A percentile compares a stretch with the other conserved stretches of the same genome.
These are phyloP conservation scores for Synanthedon tipuliformis DNA, from an alignment of 2,888 invertebrate species.

Conservation along the genomic window DNA sequence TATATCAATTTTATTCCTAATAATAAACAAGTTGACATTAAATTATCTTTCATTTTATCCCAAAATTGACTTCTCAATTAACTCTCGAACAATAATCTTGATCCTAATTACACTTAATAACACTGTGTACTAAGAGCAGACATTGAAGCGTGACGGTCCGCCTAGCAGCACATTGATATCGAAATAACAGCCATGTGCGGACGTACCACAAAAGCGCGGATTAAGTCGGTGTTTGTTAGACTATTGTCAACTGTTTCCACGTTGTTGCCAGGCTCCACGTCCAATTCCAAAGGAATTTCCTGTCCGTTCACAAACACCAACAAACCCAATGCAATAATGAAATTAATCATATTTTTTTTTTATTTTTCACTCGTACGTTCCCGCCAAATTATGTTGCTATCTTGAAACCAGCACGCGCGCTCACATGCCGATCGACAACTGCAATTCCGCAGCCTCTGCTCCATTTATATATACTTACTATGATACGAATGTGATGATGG, in stretches of 20 bases:
- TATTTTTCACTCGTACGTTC: slow-evolving; percentile 9
- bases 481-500: too few species aligned
- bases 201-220: slow-evolving; percentile 54
- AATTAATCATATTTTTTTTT: background rate
- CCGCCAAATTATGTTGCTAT: slow-evolving; percentile 14
- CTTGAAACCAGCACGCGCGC: slow-evolving; percentile 28
- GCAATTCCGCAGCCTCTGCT: slow-evolving; percentile 44
- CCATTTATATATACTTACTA: slow-evolving; percentile 44
- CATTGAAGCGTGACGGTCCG: slow-evolving; percentile 14
- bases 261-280: slow-evolving; percentile 20
- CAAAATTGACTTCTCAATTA: background rate
- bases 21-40: background rate
- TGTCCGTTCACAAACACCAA: slow-evolving; percentile 19
- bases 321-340: slow-evolving; percentile 8
- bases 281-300: slow-evolving; percentile 16
- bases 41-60: background rate
- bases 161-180: slow-evolving; percentile 13
- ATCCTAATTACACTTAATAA: too few species aligned
- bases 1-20: background rate
- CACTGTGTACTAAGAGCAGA: slow-evolving; percentile 7
- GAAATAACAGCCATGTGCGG: slow-evolving; percentile 10
- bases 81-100: too few species aligned
- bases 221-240: slow-evolving; percentile 33
- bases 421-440: slow-evolving; percentile 56
- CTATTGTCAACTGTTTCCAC: slow-evolving; percentile 18